A percentile compares a stretch with the other conserved stretches of the same genome.
Conservation (phyloP, 2,797 vertebrate genomes). For the Spondyliosoma cantharus region DNA sequence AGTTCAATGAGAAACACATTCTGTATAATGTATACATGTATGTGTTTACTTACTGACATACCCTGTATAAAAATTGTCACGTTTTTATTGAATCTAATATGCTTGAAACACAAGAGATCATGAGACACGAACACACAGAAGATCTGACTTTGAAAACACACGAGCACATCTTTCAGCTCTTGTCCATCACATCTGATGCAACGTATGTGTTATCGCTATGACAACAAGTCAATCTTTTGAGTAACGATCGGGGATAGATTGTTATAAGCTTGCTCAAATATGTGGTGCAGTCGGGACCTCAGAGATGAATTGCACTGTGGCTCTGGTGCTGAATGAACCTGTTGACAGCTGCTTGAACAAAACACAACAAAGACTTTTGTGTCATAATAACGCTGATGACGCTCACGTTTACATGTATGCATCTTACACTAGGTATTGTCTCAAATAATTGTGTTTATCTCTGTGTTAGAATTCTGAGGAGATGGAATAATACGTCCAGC, state of each 20-base stretch:
- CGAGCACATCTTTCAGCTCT: neutral
- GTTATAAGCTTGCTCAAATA: neutral
- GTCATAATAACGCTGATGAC: conserved; percentile 16
- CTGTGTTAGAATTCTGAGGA: too few relatives aligned
- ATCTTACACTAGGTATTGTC: neutral
- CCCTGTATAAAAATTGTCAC: neutral
- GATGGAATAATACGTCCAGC: neutral
- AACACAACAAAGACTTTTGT: neutral
- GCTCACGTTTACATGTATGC: neutral
- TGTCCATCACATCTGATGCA: neutral
- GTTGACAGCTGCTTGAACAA: neutral
- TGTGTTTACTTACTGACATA: neutral
- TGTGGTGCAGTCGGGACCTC: neutral
- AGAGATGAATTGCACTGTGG: neutral
- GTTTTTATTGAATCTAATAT: neutral
- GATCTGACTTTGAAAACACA: neutral
- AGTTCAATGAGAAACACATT: neutral
- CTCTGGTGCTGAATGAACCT: neutral
- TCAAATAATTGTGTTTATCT: too few relatives aligned
- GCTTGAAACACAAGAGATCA: neutral
- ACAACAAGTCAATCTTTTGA: neutral
- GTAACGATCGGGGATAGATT: conserved; percentile 6
- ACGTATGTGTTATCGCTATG: neutral
- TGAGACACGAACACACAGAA: neutral
- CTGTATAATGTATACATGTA: neutral